Evolutionary conservation across 2,113 vertebrate genomes (phyloP), one percentile per base, ranked within the genome.

Genomic region (Ictidomys tridecemlineatus): DNA sequence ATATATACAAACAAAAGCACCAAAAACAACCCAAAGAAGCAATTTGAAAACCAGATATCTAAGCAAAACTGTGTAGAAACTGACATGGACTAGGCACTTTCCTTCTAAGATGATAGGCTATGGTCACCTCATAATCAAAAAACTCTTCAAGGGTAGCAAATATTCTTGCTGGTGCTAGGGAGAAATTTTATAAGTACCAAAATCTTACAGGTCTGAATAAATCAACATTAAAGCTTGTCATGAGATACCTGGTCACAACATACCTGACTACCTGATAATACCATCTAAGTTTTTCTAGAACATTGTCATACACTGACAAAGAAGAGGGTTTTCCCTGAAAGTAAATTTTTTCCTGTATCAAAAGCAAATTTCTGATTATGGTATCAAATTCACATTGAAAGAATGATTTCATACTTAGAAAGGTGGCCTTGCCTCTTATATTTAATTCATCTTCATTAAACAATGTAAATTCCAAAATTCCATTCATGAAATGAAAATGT

Each of bases 371-470:
- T 84, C 73, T 78, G 34, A 82, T 91, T 78, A 89, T 28, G 8
- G 9, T 95, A 89, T 1, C 93, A 12, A 96, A 90, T 76, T 73
- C 67, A 95, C 42, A 86, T 2, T 91, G 67, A 82, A 93, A 92
- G 4, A 76, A 91, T 78, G 2, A 90, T 45, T 92, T 96, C n/a
- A 93, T 30, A 90, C 2, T 78, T 79, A 77, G 74, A 26, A 72
- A 93, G 30, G 30, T 91, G 45, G 28, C 76, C 45, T 14, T 95
- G 94, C 34, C 12, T 84, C 16, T 86, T 86, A 72, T 5, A 78
- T 74, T 91, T 85, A 72, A 42, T 42, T 96, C 51, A 96, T 53
- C 26, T 67, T 94, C 63, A 92, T 69, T 82, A 94, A 95, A 94
- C 58, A 73, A 77, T 12, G 91, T 30, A 73, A 61, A 93, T 94